phyloP scores from a whole-genome alignment of 2,113 vertebrate species.

The Circaetus cinerascens region DNA sequence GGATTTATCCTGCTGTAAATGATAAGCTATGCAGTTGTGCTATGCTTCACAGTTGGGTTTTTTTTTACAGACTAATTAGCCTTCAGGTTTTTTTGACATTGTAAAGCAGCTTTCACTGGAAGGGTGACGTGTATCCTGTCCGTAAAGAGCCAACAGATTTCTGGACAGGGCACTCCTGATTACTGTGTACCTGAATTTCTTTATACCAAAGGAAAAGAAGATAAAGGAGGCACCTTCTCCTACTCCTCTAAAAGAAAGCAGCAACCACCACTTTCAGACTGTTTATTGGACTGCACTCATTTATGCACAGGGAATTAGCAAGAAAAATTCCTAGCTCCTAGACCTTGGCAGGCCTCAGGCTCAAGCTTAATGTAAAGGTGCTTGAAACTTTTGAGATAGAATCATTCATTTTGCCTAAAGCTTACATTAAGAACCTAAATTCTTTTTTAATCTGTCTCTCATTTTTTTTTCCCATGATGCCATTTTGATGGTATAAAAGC shows the following conservation, averaged over 20 bases:
- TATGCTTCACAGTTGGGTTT: not conserved
- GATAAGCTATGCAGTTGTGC: not conserved
- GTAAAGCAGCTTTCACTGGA: not conserved
- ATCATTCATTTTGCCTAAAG: not conserved
- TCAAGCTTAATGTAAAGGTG: not conserved
- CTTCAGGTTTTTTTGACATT: not conserved
- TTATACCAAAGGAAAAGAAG: not conserved
- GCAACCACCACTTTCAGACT: not conserved
- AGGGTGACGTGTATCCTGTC: not conserved
- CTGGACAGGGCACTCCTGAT: not conserved
- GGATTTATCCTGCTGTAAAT: not conserved
- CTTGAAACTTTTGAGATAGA: not conserved
- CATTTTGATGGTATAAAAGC: not conserved
- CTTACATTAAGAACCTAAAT: not conserved
- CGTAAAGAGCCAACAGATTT: not conserved
- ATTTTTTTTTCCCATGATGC: not conserved
- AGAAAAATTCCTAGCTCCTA: not conserved
- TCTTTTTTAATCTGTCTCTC: not conserved
- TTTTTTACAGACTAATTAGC: not conserved
- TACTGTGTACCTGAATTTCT: not conserved
- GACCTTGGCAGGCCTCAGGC: not conserved
- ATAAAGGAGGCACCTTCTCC: not conserved
- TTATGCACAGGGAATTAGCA: not conserved
- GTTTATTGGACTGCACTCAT: not conserved
- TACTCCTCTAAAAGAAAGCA: not conserved